These are phyloP conservation scores for Tribolium madens DNA, from an alignment of 1,140 invertebrate species.

Conservation along the genomic window DNA sequence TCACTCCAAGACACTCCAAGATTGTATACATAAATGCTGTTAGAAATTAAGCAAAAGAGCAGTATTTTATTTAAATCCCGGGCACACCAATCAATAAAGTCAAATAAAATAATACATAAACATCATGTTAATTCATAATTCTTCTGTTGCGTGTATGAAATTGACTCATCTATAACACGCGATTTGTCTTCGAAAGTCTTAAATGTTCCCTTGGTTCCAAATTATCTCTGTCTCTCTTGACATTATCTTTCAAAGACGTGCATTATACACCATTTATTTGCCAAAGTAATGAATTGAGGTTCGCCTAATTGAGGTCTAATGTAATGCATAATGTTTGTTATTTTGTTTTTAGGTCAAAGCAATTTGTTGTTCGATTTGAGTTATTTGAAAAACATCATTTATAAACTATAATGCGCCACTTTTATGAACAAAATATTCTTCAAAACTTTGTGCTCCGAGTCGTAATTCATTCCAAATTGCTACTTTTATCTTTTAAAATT, in stretches of 20 bases:
- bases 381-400: neutral
- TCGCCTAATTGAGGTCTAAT: conserved; percentile 16
- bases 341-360: conserved; percentile 31
- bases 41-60: neutral
- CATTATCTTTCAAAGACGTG: conserved; percentile 25
- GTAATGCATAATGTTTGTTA: conserved; percentile 28
- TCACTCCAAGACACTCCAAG: conserved; percentile 1
- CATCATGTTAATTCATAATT: conserved; percentile 44
- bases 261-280: neutral
- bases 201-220: conserved; percentile 30
- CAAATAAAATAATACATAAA: conserved; percentile 22
- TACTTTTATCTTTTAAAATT: neutral
- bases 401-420: conserved; percentile 1
- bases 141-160: conserved; percentile 30
- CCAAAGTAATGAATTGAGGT: conserved; percentile 5
- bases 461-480: conserved; percentile 24
- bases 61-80: neutral
- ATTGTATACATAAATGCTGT: neutral
- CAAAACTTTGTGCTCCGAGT: neutral
- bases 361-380: neutral
- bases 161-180: conserved; percentile 34
- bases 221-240: conserved; percentile 13
- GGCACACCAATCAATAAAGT: conserved; percentile 5
- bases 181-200: conserved; percentile 41
- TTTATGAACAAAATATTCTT: neutral